These are phyloP conservation scores for Rhabdornis inornatus DNA, from an alignment of 2,113 vertebrate genomes.

Conservation along the genomic window DNA sequence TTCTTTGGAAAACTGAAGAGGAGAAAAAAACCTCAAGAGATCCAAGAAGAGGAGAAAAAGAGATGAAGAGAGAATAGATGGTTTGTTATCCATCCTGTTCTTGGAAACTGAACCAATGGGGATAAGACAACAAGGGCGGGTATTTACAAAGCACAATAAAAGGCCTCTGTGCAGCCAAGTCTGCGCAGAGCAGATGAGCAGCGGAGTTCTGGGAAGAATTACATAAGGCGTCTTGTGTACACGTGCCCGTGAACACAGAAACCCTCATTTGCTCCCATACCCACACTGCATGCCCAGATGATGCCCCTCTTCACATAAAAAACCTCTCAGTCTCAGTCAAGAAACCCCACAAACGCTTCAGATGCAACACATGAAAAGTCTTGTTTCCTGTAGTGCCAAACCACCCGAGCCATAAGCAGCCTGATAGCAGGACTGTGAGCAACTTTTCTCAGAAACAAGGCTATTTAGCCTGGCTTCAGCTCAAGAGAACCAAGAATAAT, in stretches of 20 bases:
- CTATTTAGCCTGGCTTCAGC: constrained; percentile 55
- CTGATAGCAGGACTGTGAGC: constrained; percentile 46
- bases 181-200: constrained; percentile 50
- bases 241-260: background rate
- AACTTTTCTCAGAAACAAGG: constrained; percentile 67
- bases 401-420: background rate
- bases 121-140: constrained; percentile 44
- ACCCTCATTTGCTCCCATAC: background rate
- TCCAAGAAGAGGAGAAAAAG: background rate
- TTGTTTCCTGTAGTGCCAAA: background rate
- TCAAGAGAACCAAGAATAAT: constrained; percentile 35
- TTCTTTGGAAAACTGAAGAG: constrained; percentile 8
- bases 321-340: background rate
- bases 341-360: constrained; percentile 47
- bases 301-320: constrained; percentile 24
- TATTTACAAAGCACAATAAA: constrained; percentile 69
- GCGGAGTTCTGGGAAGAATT: constrained; percentile 53
- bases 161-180: constrained; percentile 58
- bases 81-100: constrained; percentile 50
- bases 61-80: constrained; percentile 27
- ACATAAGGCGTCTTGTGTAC: constrained; percentile 36
- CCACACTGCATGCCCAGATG: background rate
- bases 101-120: constrained; percentile 33
- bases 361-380: background rate
- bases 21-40: background rate